Conservation (phyloP, 2,888 invertebrate genomes). For the Cosmorhoe ocellata region DNA sequence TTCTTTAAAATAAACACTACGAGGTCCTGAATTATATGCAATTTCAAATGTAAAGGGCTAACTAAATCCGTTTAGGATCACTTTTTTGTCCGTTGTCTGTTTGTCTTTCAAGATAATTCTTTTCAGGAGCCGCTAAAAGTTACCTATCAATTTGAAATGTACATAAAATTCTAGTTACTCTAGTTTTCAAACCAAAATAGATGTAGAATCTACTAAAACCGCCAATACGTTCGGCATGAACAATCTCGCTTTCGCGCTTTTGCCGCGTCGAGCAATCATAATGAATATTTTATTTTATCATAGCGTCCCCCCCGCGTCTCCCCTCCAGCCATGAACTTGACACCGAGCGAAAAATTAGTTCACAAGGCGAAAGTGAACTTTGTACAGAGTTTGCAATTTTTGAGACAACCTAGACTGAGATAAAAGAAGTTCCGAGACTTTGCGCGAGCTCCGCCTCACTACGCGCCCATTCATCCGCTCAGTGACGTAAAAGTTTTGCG, state of each 20-base stretch:
- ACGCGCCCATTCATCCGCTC: conserved; percentile 33
- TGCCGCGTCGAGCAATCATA: conserved; percentile 78
- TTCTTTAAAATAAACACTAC: too few relatives aligned
- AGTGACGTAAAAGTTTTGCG: conserved; percentile 8
- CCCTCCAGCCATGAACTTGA: conserved; percentile 75
- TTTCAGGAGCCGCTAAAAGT: too few relatives aligned
- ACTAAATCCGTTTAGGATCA: too few relatives aligned
- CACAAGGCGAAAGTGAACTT: conserved; percentile 81
- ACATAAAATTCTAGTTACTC: too few relatives aligned
- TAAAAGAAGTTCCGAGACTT: conserved; percentile 68
- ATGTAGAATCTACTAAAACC: not conserved
- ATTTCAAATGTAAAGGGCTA: too few relatives aligned
- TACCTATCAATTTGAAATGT: too few relatives aligned
- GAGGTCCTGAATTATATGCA: too few relatives aligned
- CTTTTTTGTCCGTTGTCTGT: too few relatives aligned
- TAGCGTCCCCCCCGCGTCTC: conserved; percentile 52
- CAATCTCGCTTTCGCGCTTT: conserved; percentile 63
- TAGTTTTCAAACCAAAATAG: too few relatives aligned
- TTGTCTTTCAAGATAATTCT: too few relatives aligned
- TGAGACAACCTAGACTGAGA: conserved; percentile 75
- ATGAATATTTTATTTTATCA: conserved; percentile 83
- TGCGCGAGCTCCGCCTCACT: conserved; percentile 34
- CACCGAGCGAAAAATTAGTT: conserved; percentile 82
- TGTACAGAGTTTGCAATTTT: conserved; percentile 80
- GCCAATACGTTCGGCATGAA: conserved; percentile 46